Base-by-base conservation (phyloP, 2,797 vertebrate species). In the Periophthalmus magnuspinnatus region DNA sequence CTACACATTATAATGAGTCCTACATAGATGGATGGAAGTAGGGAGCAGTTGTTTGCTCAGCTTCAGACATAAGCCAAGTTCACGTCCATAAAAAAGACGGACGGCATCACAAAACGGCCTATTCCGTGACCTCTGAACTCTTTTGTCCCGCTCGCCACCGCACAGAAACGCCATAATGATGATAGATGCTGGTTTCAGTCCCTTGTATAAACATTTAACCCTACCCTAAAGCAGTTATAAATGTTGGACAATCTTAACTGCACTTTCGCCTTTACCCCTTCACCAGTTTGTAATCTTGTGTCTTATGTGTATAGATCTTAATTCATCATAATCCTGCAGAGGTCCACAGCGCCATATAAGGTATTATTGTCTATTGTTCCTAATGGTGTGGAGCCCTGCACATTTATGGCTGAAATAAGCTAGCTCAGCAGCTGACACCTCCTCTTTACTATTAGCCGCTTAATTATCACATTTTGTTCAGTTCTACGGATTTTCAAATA, bases 401-500 rank as follows among this genome's bases (percentile, higher is more conserved):
- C 24, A 38, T 76, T 75, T 68, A 58, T 48, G 22, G 6, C 54
- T 65, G 56, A 41, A 69, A 66, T 68, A 69, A 68, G 33, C 62
- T 17, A 38, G 70, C 80, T 77, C 78, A 65, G 75, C 81, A 78
- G 81, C 71, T 71, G 71, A 76, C 73, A 54, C 75, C 65, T 65
- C 61, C 64, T 16, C 65, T 71, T 71, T 69, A 38, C 78, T 45
- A 50, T 75, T 80, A 82, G 72, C 77, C 24, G 45, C 78, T 86
- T 86, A 83, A 86, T 78, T 54, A 80, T 75, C 72, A 67, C 75
- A 55, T 74, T 83, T 74, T 81, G 55, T 80, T 55, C 54, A 48
- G 5, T 74, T 68, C 47, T 24, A 65, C 68, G 6, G 32, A 60
- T 36, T 71, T 36, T 34, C 21, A 32, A 63, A 57, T 57, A 24